Evolutionary conservation across 2,113 vertebrate genomes (phyloP).

Genomic region (Onychostruthus taczanowskii): DNA sequence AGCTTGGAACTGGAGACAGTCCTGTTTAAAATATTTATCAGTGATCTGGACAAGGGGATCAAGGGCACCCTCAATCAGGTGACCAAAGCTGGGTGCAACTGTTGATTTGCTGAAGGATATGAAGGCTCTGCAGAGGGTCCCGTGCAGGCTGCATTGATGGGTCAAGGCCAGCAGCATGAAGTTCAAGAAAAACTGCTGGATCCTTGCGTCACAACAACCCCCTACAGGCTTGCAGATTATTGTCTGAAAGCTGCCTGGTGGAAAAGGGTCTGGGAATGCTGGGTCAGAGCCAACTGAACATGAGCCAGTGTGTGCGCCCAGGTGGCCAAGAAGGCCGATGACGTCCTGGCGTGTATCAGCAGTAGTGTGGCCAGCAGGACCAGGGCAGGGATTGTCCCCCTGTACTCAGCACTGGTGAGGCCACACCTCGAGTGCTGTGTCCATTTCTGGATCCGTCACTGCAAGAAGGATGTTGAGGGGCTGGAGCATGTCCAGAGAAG

Average conservation of each 20-base stretch:
- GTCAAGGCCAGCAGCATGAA: background rate
- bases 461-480: background rate
- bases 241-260: background rate
- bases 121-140: background rate
- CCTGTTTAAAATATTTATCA: background rate
- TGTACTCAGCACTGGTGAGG: background rate
- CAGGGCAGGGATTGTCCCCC: background rate
- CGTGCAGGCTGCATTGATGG: background rate
- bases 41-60: background rate
- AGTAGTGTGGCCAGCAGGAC: background rate
- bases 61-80: background rate
- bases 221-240: background rate
- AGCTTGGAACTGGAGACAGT: background rate
- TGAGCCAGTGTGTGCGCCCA: fast-evolving
- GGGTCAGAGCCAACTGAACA: background rate
- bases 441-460: background rate
- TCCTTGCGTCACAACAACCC: background rate
- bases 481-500: background rate
- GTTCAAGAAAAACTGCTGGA: background rate
- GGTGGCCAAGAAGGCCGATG: background rate
- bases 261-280: background rate
- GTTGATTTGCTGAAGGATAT: background rate
- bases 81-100: fast-evolving
- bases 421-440: fast-evolving
- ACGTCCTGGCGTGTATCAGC: background rate